Evolutionary conservation across 2,113 vertebrate species (phyloP), one percentile per base, ranked within the genome.

Genomic region (Dipodomys spectabilis): DNA sequence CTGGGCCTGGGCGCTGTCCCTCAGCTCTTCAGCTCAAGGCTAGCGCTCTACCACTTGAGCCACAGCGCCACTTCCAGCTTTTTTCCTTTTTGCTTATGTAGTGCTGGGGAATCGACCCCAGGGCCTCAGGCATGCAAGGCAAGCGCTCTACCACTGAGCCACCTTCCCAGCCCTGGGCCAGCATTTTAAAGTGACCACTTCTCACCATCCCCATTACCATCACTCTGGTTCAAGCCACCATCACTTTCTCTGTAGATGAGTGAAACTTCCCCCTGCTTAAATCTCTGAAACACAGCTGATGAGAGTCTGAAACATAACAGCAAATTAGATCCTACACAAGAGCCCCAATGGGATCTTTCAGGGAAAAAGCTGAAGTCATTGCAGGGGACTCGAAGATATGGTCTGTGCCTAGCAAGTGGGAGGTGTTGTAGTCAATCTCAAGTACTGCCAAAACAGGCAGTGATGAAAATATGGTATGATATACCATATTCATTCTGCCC

Each of bases 111-210:
- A 53, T 53, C 49, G 49, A 53, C 12, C 49, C 49, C 12, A 13
- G 49, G 49, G 8, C 49, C 12, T 53, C 49, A 53, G 8, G 49
- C 49, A 53, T 53, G 49, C 49, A 11, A 53, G 49, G 49, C 12
- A 53, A 53, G 49, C 11, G 12, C 12, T 53, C 49, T 53, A 53
- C 49, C 10, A 53, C 49, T 53, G 12, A 13, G 49, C 49, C 49
- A 53, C 8, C 8, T 13, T 53, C 49, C 49, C 49, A 53, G 49
- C 49, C 9, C 49, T 53, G 49, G 8, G 12, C 12, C 49, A 53
- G 49, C 8, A 53, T 57, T 64, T 64, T 86, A 92, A 88, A 86
- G 88, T 39, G 65, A 87, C 13, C 6, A 71, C 28, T 74, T 89
- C 57, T 90, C 65, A 7, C n/a, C 6, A 62, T 8, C 18, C 64